Percentiles rank a stretch among this genome's conserved stretches.
Evolutionary conservation across 2,797 vertebrate species (phyloP).

Genomic region (Balearica regulorum): DNA sequence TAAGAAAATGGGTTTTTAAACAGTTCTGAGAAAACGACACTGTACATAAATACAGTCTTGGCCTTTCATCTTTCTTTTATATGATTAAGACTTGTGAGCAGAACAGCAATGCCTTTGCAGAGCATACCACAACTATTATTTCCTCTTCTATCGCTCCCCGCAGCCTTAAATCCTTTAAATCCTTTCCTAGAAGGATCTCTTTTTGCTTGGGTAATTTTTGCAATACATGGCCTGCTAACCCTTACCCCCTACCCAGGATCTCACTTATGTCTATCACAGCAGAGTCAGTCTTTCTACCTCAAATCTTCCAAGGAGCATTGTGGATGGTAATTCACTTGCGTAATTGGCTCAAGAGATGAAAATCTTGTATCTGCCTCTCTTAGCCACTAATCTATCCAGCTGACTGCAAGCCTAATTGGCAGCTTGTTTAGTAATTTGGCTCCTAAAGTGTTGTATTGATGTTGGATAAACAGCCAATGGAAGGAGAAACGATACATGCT

Average conservation of each 20-base stretch:
- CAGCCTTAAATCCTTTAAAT: slow-evolving; percentile 71
- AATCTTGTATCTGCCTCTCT: slow-evolving; percentile 80
- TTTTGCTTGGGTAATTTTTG: slow-evolving; percentile 58
- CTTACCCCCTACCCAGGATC: slow-evolving; percentile 56
- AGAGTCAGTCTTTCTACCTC: slow-evolving; percentile 68
- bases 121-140: slow-evolving; percentile 50
- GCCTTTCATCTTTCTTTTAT: slow-evolving; percentile 52
- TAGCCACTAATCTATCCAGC: slow-evolving; percentile 84
- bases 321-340: slow-evolving; percentile 80
- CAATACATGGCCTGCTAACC: slow-evolving; percentile 54
- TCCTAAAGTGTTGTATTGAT: slow-evolving; percentile 84
- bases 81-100: slow-evolving; percentile 55
- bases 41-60: slow-evolving; percentile 14
- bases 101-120: slow-evolving; percentile 44
- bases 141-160: slow-evolving; percentile 59
- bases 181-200: slow-evolving; percentile 67
- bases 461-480: slow-evolving; percentile 81
- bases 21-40: slow-evolving; percentile 46
- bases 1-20: slow-evolving; percentile 21
- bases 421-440: slow-evolving; percentile 88
- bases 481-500: slow-evolving; percentile 68
- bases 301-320: slow-evolving; percentile 70
- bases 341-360: slow-evolving; percentile 87
- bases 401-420: slow-evolving; percentile 86
- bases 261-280: slow-evolving; percentile 66